A percentile compares a stretch with the other conserved stretches of the same genome.
Conservation (phyloP, 2,888 invertebrate genomes). For the Molorchus minor region DNA sequence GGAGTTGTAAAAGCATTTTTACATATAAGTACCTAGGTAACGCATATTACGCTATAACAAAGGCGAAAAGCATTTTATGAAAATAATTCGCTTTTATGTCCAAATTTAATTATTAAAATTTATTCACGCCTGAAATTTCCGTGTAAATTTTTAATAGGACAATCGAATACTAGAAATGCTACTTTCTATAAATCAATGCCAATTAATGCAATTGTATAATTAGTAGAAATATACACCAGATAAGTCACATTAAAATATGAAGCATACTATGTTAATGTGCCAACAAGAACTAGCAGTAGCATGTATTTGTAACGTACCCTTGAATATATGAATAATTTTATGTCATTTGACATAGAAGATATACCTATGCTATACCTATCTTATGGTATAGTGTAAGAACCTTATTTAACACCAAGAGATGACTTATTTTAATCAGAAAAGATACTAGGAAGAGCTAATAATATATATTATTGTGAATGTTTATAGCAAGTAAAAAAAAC, state of each 20-base stretch:
- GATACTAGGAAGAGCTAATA: too few species aligned
- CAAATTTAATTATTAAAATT: conserved; percentile 6
- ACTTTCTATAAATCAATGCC: conserved; percentile 9
- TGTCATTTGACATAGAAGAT: too few species aligned
- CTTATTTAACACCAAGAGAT: too few species aligned
- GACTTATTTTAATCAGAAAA: too few species aligned
- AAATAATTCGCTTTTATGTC: background rate
- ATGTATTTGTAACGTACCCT: conserved; percentile 14
- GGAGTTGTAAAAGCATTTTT: too few species aligned
- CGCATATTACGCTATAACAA: too few species aligned
- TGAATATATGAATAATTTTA: conserved; percentile 21
- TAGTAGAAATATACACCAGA: conserved; percentile 15
- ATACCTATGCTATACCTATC: too few species aligned
- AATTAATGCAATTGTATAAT: conserved; percentile 13
- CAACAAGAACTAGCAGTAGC: conserved; percentile 6
- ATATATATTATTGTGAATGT: too few species aligned
- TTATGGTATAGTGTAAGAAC: too few species aligned
- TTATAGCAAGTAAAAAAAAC: too few species aligned
- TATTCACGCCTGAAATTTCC: conserved; percentile 1
- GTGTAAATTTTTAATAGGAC: conserved; percentile 11
- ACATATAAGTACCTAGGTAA: too few species aligned
- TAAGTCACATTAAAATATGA: conserved; percentile 11
- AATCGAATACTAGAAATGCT: background rate
- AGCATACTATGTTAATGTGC: background rate
- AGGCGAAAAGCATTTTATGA: too few species aligned